phyloP scores from a whole-genome alignment of 2,113 vertebrate genomes.

The Cyanoramphus novaezelandiae region DNA sequence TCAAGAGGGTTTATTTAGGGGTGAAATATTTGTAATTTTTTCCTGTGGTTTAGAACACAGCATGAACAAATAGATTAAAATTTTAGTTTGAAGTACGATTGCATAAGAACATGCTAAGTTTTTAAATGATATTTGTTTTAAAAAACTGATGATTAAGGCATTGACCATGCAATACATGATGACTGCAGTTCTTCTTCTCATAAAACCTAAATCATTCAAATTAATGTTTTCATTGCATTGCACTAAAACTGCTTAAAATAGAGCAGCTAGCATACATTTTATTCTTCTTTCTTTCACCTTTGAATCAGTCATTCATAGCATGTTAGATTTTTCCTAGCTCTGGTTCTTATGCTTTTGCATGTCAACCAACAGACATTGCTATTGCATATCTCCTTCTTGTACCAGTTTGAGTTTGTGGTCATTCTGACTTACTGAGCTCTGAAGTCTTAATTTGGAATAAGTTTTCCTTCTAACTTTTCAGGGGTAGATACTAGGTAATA shows the following conservation, averaged over 20 bases:
- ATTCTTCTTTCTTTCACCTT: not conserved
- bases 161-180: rapidly evolving
- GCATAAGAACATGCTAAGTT: not conserved
- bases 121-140: not conserved
- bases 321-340: not conserved
- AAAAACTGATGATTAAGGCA: not conserved
- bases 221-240: not conserved
- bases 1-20: not conserved
- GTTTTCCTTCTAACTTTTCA: not conserved
- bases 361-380: not conserved
- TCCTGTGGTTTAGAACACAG: not conserved
- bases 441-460: not conserved
- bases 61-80: not conserved
- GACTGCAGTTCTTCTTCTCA: not conserved
- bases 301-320: not conserved
- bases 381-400: not conserved
- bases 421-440: not conserved
- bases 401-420: not conserved
- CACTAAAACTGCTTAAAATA: not conserved
- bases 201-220: not conserved
- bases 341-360: not conserved
- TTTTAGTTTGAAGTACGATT: not conserved
- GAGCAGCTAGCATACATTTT: not conserved
- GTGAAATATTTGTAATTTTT: not conserved
- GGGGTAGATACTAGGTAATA: not conserved